Conservation (phyloP, 2,888 invertebrate species). For the Phania funesta region DNA sequence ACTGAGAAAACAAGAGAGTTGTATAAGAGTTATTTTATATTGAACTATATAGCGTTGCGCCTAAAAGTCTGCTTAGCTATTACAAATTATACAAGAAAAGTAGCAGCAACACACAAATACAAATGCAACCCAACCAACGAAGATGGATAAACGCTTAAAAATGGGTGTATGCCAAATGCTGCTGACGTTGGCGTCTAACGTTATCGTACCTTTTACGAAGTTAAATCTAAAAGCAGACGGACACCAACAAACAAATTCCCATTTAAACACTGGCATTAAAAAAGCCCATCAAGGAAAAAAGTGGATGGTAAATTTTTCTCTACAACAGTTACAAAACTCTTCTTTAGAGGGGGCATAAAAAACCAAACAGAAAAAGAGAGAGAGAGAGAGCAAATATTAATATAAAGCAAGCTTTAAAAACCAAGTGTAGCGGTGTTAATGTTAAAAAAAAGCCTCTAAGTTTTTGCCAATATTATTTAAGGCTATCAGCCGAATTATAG, state of each 20-base stretch:
- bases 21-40: conserved; percentile 42
- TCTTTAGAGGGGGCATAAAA: background rate
- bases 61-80: conserved; percentile 68
- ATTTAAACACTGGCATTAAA: background rate
- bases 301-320: conserved; percentile 51
- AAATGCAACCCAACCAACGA: conserved; percentile 30
- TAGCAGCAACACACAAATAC: conserved; percentile 1
- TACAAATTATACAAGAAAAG: conserved; percentile 34
- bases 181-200: conserved; percentile 47
- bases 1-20: background rate
- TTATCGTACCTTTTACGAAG: conserved; percentile 14
- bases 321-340: conserved; percentile 17
- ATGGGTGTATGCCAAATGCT: conserved; percentile 77
- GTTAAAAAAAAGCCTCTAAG: background rate
- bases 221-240: background rate
- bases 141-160: conserved; percentile 70
- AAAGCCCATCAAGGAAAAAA: conserved; percentile 27
- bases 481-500: background rate
- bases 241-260: background rate
- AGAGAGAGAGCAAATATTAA: background rate
- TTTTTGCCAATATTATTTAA: conserved; percentile 42
- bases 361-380: background rate
- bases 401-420: conserved; percentile 13
- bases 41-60: conserved; percentile 51
- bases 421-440: background rate